Base-by-base conservation (phyloP, 2,888 invertebrate genomes). In the Gastrophysa polygoni region DNA sequence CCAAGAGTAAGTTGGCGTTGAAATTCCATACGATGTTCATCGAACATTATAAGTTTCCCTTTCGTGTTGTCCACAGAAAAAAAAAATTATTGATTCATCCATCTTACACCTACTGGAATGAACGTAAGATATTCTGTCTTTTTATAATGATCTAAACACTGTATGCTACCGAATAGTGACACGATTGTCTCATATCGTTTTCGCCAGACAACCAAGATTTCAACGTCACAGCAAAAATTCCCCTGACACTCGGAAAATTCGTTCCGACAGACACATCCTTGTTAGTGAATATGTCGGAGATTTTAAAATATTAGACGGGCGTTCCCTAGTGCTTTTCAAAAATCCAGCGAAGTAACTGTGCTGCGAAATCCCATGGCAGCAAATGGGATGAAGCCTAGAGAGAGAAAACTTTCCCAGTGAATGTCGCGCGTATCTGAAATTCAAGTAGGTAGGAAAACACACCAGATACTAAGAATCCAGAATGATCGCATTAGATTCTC, bases 261-360 rank as follows among this genome's bases (percentile, higher is more conserved):
- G 32, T 54, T 29, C 57, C 38, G 65, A 62, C 65, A 62, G 65
- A 57, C 57, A 57, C 57, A 57, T 62, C 59, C 55, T 65, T 59
- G 65, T 65, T 61, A 62, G 59, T 34, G 56, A 48, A 59, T 61
- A 61, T 58, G 64, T 51, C 58, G 52, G 62, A 52, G 62, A 65
- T 59, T 65, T 60, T 52, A 59, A 62, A 65, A 65, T 65, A 56
- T 62, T 56, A 65, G 48, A 59, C 56, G 59, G 48, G 48, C 50
- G 55, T 38, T 56, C 38, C 49, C 49, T 51, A 44, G 54, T 14
- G 54, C 54, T 21, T 21, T 54, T 54, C 14, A 60, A 57, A 59
- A 54, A 61, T 58, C 64, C 49, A 57, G 48, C 54, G 57, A 52
- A 64, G 60, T 57, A 57, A 61, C 64, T 58, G n/a, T n/a, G n/a